Base-by-base conservation (phyloP, 1,140 invertebrate species). In the Aphidius gifuensis region DNA sequence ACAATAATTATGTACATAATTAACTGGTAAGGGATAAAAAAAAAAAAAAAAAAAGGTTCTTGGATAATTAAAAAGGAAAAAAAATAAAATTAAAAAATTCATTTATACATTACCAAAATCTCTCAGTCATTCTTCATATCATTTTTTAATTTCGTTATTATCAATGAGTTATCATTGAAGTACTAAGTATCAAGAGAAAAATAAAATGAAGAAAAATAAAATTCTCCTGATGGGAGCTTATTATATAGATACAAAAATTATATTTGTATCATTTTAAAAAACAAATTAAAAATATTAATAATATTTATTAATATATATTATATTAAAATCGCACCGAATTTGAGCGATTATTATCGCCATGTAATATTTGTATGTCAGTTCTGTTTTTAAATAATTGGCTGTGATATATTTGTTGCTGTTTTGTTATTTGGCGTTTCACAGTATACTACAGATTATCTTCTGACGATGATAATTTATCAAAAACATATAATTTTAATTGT, bases 1-100 rank as follows among this genome's bases (percentile, higher is more conserved):
- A 78, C 71, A 75, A 76, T 75, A 75, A 75, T 74, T 74, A 75
- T 75, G 74, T 75, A 75, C 74, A 75, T 70, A 73, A 68, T 73
- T 68, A 70, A 71, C 58, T 65, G 53, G 67, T 45, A 43, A 44
- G 61, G 51, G 50, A 48, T 16, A 43, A 16, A 16, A 16, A 16
- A 16, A 16, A 47, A 39, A 16, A 43, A 47, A 38, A 6, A n/a
- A 39, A 58, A 69, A 67, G 67, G 64, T 61, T 56, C n/a, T 16
- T 60, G 62, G 64, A 53, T 49, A 21, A 16, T 16, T 54, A 7
- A 58, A 51, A 48, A 32, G 23, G 4, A 32, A 32, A 32, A 32
- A 7, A 46, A 45, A 42, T 5, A 56, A 9, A 40, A 44, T 46
- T 49, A 16, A 7, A 46, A 8, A 44, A 55, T 9, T 40, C 45